A percentile compares a stretch with the other conserved stretches of the same genome.
Evolutionary conservation across 2,888 invertebrate species (phyloP).

Genomic region (Acrobasis repandana): DNA sequence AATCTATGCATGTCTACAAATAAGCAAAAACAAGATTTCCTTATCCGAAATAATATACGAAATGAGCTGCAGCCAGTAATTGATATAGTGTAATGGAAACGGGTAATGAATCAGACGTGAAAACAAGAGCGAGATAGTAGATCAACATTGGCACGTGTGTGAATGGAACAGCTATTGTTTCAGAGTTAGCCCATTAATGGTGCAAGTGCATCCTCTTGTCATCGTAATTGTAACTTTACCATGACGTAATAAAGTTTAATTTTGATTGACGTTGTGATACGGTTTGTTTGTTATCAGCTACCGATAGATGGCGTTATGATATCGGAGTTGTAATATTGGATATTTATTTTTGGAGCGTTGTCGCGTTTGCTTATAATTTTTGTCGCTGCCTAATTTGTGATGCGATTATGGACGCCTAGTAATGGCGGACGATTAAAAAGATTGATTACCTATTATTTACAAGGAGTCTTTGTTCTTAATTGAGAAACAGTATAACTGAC

Average conservation of each 20-base stretch:
- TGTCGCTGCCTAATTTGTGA: background rate
- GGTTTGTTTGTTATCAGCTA: constrained; percentile 42
- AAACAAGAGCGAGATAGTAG: constrained; percentile 68
- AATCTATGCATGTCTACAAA: constrained; percentile 20
- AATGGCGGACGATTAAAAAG: constrained; percentile 36
- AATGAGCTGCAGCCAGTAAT: constrained; percentile 58
- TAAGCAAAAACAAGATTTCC: constrained; percentile 31
- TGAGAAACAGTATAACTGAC: background rate
- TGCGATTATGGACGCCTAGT: constrained; percentile 30
- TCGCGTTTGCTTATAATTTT: constrained; percentile 16
- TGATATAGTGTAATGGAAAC: constrained; percentile 81
- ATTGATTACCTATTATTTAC: constrained; percentile 33
- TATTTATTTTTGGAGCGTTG: constrained; percentile 26
- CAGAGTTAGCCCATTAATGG: constrained; percentile 53
- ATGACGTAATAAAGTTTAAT: constrained; percentile 54
- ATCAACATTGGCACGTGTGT: constrained; percentile 51
- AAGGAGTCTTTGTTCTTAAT: constrained; percentile 26
- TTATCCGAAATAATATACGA: constrained; percentile 48
- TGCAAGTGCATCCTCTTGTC: constrained; percentile 66
- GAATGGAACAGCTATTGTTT: constrained; percentile 66
- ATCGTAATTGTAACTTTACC: constrained; percentile 67
- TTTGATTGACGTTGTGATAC: constrained; percentile 36
- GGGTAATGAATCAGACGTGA: constrained; percentile 73
- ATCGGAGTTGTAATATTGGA: constrained; percentile 38
- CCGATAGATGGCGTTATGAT: constrained; percentile 66